Evolutionary conservation across 2,113 vertebrate species (phyloP).

Genomic region (Microcebus griseorufus): DNA sequence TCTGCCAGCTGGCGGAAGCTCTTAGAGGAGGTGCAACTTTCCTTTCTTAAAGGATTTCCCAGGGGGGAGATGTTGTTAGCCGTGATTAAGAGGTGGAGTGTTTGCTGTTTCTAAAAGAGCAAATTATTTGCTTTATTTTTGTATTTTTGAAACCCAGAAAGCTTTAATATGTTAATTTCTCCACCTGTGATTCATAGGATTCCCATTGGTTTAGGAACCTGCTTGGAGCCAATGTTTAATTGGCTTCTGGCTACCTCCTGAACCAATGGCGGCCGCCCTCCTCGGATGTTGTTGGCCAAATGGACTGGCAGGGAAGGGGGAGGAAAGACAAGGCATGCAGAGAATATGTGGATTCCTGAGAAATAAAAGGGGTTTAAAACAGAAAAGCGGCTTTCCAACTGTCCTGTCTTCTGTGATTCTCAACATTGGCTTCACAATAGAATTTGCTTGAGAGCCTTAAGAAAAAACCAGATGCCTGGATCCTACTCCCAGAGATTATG

Average conservation of each 20-base stretch:
- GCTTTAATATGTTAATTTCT: conserved; percentile 60
- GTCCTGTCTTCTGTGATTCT: not conserved
- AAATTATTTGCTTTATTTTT: conserved; percentile 63
- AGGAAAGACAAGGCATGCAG: not conserved
- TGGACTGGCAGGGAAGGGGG: not conserved
- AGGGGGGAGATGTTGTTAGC: not conserved
- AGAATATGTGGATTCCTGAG: not conserved
- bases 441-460: conserved; percentile 54
- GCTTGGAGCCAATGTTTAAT: conserved; percentile 13
- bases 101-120: conserved; percentile 64
- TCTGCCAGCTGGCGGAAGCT: conserved; percentile 20
- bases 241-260: conserved; percentile 23
- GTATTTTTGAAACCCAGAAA: conserved; percentile 57
- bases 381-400: not conserved
- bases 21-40: conserved; percentile 21
- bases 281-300: conserved; percentile 39
- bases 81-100: conserved; percentile 55
- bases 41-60: conserved; percentile 60
- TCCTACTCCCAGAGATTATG: not conserved
- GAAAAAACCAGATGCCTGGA: conserved; percentile 9
- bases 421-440: not conserved
- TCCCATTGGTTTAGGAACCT: conserved; percentile 46
- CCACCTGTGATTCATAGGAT: conserved; percentile 35
- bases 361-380: not conserved
- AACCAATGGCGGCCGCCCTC: conserved; percentile 8